phyloP scores from a whole-genome alignment of 2,888 invertebrate species.

The Leucozona laternaria region DNA sequence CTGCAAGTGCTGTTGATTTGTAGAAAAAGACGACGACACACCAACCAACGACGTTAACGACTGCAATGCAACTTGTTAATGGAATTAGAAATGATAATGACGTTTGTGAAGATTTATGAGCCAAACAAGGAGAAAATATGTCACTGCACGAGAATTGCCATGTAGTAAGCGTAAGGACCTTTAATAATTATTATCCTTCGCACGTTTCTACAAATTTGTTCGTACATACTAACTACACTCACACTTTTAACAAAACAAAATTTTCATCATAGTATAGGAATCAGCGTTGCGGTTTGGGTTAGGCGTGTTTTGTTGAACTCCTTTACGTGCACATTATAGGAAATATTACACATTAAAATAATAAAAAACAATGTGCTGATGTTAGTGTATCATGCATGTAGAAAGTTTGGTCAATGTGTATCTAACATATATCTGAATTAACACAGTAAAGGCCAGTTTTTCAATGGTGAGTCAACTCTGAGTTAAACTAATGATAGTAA shows the following conservation, averaged over 20 bases:
- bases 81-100: conserved; percentile 76
- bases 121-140: conserved; percentile 63
- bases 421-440: too few relatives aligned
- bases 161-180: conserved; percentile 47
- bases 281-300: not conserved
- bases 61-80: conserved; percentile 74
- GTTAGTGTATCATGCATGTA: too few relatives aligned
- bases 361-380: too few relatives aligned
- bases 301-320: not conserved
- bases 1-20: conserved; percentile 19
- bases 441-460: too few relatives aligned
- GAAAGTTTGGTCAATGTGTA: too few relatives aligned
- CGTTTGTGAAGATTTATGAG: conserved; percentile 74
- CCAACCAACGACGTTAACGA: conserved; percentile 28
- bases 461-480: too few relatives aligned
- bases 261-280: conserved; percentile 4
- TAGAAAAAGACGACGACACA: conserved; percentile 10
- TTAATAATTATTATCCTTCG: conserved; percentile 64
- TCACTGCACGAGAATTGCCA: conserved; percentile 33
- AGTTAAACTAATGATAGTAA: too few relatives aligned
- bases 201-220: conserved; percentile 49
- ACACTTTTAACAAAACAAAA: conserved; percentile 7
- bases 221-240: not conserved
- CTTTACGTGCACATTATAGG: too few relatives aligned
- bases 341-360: too few relatives aligned